These are phyloP conservation scores for Tachina lurida DNA, from an alignment of 2,888 invertebrate genomes.

Conservation along the genomic window DNA sequence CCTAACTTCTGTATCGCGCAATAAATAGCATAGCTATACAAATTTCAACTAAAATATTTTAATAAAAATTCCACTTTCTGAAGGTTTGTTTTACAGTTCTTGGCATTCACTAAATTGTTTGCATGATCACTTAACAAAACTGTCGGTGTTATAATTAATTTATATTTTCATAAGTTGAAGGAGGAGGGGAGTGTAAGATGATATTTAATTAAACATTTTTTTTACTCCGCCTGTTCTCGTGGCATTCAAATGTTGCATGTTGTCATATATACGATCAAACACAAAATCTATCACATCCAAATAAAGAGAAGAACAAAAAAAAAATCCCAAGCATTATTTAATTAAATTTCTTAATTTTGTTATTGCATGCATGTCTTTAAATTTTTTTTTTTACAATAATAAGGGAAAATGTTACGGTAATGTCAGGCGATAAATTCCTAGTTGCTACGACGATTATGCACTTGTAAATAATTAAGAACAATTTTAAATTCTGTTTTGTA, in stretches of 20 bases:
- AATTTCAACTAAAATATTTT: no score
- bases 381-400: neutral
- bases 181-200: no score
- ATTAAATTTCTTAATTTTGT: slow-evolving; percentile 17
- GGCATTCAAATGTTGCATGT: neutral
- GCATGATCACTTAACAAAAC: no score
- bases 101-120: no score
- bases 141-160: no score
- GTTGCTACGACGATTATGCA: neutral
- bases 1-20: no score
- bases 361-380: slow-evolving; percentile 33
- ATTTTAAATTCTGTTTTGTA: slow-evolving; percentile 15
- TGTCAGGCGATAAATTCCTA: neutral
- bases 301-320: neutral
- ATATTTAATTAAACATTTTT: no score
- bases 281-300: neutral
- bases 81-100: no score
- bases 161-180: no score
- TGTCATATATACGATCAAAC: neutral
- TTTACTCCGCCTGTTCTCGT: neutral
- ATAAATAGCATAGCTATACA: no score
- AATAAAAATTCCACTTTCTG: no score
- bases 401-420: neutral
- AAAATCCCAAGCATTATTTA: neutral
- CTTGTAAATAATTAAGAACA: slow-evolving; percentile 18